Evolutionary conservation across 1,140 invertebrate genomes (phyloP), one percentile per base, ranked within the genome.

Genomic region (Cotesia chilonis): DNA sequence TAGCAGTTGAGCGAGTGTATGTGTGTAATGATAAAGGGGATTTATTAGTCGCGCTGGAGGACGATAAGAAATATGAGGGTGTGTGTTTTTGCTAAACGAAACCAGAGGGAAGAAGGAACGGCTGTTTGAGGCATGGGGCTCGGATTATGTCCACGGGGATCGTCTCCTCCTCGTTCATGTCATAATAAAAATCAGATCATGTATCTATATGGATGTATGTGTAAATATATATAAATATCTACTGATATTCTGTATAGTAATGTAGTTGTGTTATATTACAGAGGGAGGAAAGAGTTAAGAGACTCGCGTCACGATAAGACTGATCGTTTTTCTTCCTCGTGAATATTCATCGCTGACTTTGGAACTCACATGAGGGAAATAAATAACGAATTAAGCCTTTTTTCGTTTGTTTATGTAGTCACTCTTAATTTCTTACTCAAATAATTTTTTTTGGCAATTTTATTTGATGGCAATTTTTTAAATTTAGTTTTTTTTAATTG

Each of bases 181-280:
- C 38, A 51, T 66, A 66, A 66, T 66, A 47, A 66, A 66, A 66
- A 66, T 66, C 64, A 38, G 20, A 38, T 17, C 64, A 66, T 51
- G 20, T 47, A 51, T 66, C 17, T 38, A n/a, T 52, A 52, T 66
- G 12, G 12, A 65, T 65, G 20, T 28, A 61, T 4, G 20, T 28
- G 14, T 7, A 4, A 12, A 55, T 28, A 60, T 60, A 28, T 35
- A 20, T 5, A 17, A 17, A 17, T 17, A 17, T 17, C 0, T 17
- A 17, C 17, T 17, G 17, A 17, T 17, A 17, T 17, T 17, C 17
- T 17, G 17, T 17, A 17, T 17, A 17, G 17, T 17, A 17, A 60
- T 5, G 2, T 28, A 6, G 20, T 20, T 60, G 28, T 35, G 10
- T 20, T 12, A 60, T n/a, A 20, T 14, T n/a, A n/a, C 28, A 2